phyloP scores from a whole-genome alignment of 2,113 vertebrate species.

The Notarius lentiginosus region DNA sequence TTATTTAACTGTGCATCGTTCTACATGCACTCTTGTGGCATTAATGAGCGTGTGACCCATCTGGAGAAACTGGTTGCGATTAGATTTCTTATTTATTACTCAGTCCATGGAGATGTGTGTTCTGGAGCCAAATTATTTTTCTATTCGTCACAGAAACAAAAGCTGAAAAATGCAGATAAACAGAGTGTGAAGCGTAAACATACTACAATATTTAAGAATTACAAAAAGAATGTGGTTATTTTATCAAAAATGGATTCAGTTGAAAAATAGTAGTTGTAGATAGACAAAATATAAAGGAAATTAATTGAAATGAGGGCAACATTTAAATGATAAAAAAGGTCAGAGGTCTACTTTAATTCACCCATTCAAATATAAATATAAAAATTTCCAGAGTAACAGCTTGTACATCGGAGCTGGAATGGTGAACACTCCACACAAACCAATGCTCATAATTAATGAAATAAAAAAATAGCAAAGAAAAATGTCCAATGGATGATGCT shows the following conservation, averaged over 20 bases:
- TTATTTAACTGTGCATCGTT: slow-evolving; percentile 29
- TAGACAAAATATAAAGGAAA: neutral
- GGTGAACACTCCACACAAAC: no score
- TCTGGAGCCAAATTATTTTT: neutral
- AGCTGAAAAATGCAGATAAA: slow-evolving; percentile 4
- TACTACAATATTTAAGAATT: neutral
- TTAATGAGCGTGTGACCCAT: slow-evolving; percentile 26
- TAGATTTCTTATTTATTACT: slow-evolving; percentile 27
- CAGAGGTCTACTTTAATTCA: neutral
- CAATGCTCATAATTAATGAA: no score
- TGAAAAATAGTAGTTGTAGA: neutral
- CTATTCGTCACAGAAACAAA: neutral
- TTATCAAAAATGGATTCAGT: neutral
- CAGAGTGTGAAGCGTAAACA: neutral
- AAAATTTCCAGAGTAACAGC: neutral
- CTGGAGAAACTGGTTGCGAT: slow-evolving; percentile 3
- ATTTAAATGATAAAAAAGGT: neutral
- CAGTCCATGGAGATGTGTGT: neutral
- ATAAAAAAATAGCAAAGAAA: no score
- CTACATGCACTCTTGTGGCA: neutral
- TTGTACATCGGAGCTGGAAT: neutral
- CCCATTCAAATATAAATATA: neutral
- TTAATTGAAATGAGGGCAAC: neutral
- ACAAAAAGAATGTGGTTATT: neutral
- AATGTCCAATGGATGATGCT: no score